phyloP scores from a whole-genome alignment of 2,113 vertebrate genomes.

The Elephas maximus region DNA sequence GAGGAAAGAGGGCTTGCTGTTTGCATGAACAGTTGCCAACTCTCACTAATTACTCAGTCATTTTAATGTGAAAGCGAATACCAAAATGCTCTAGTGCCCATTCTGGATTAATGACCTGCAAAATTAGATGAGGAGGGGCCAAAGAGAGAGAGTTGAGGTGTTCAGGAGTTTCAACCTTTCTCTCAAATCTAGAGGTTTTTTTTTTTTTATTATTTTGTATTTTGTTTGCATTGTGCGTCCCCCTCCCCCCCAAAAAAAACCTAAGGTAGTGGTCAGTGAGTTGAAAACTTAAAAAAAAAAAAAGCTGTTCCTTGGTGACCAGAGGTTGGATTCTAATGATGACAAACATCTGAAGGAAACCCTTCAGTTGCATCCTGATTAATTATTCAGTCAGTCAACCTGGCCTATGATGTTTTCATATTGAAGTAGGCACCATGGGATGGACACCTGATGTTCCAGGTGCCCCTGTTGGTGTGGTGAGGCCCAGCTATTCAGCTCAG shows the following conservation, averaged over 20 bases:
- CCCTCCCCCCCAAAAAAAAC: accelerated
- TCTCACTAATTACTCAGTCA: conserved; percentile 72
- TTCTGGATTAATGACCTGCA: conserved; percentile 66
- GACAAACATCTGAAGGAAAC: neutral
- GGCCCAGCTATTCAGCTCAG: neutral
- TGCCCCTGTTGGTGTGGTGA: neutral
- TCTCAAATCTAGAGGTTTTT: neutral
- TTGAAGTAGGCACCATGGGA: neutral
- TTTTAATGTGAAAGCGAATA: conserved; percentile 76
- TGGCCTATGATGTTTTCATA: neutral
- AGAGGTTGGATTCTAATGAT: neutral
- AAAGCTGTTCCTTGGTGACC: neutral
- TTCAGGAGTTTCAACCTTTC: neutral
- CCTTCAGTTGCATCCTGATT: neutral
- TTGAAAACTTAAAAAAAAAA: conserved; percentile 23
- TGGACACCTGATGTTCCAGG: neutral
- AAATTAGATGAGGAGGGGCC: conserved; percentile 54
- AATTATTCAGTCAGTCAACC: neutral
- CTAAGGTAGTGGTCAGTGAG: neutral
- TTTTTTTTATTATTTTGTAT: neutral
- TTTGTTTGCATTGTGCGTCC: neutral
- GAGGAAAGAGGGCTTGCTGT: neutral
- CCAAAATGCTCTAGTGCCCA: conserved; percentile 52
- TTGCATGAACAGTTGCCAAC: conserved; percentile 15
- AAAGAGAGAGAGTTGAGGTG: neutral